phyloP scores from a whole-genome alignment of 2,113 vertebrate species.

The Eolophus roseicapilla region DNA sequence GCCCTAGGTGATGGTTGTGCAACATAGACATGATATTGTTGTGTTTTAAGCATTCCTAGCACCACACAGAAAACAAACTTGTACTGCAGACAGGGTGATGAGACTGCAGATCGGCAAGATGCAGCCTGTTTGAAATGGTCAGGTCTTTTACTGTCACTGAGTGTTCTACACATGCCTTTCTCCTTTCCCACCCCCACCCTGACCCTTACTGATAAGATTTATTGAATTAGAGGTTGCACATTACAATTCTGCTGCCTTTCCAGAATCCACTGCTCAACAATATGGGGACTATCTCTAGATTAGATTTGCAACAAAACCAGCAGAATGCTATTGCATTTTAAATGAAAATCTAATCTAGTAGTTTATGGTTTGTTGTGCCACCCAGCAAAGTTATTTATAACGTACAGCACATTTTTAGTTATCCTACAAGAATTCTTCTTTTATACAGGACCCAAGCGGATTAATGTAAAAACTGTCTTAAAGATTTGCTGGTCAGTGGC shows the following conservation, averaged over 20 bases:
- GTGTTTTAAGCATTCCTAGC: background rate
- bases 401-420: background rate
- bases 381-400: slow-evolving; percentile 10
- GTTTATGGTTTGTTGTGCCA: slow-evolving; percentile 13
- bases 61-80: background rate
- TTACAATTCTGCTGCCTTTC: slow-evolving; percentile 10
- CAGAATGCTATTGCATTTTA: slow-evolving; percentile 26
- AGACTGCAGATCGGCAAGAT: background rate
- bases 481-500: slow-evolving; percentile 20
- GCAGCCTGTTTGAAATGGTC: background rate
- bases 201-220: background rate
- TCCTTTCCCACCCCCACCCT: background rate
- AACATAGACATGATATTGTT: background rate
- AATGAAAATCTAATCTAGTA: slow-evolving; percentile 6
- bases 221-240: background rate
- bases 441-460: background rate
- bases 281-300: background rate
- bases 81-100: background rate
- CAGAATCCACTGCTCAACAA: background rate
- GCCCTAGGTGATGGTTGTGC: background rate
- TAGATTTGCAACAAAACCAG: background rate
- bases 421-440: slow-evolving; percentile 8
- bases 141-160: background rate
- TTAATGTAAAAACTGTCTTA: slow-evolving; percentile 39
- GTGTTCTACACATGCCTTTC: background rate